Conservation (phyloP, 2,888 invertebrate genomes). For the Oasisia sp. region DNA sequence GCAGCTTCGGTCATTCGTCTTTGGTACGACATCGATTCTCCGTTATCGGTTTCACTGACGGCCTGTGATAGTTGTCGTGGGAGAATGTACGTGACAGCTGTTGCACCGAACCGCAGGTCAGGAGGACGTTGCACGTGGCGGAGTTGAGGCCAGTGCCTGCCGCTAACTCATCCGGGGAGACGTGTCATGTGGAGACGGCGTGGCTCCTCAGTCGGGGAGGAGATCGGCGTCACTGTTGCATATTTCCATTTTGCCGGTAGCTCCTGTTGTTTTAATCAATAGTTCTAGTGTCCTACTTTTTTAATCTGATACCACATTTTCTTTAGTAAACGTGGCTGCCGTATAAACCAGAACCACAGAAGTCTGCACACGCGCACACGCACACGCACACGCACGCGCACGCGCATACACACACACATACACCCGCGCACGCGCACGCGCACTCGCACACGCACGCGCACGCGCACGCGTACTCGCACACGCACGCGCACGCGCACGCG, state of each 20-base stretch:
- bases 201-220: too few relatives aligned
- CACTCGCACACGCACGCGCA: not conserved
- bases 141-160: not conserved
- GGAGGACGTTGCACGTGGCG: not conserved
- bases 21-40: not conserved
- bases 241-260: too few relatives aligned
- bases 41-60: not conserved
- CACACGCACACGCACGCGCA: not conserved
- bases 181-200: too few relatives aligned
- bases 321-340: too few relatives aligned
- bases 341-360: not conserved
- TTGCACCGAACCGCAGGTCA: not conserved
- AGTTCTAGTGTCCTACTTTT: too few relatives aligned
- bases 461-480: too few relatives aligned
- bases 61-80: not conserved
- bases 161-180: not conserved
- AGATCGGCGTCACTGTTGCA: too few relatives aligned
- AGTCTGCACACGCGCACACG: not conserved
- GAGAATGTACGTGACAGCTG: not conserved
- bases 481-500: too few relatives aligned
- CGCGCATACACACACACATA: not conserved
- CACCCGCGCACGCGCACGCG: not conserved
- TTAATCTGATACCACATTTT: too few relatives aligned
- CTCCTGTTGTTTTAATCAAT: too few relatives aligned
- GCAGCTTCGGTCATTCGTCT: not conserved